Base-by-base conservation (phyloP, 1,140 invertebrate genomes). In the Phymastichus coffea region DNA sequence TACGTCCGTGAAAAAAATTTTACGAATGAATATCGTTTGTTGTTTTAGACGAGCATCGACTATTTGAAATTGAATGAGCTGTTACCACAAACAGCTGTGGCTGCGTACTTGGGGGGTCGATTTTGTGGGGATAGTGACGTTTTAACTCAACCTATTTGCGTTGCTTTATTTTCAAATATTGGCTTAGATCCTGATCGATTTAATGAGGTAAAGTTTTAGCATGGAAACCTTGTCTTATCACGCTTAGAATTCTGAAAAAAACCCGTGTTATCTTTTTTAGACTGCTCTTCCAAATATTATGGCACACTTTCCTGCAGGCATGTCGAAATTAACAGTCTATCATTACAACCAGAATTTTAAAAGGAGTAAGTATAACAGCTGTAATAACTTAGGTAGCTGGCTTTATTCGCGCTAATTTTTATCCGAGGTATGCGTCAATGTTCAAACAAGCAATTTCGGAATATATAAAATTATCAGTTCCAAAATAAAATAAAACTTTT, bases 341-440 rank as follows among this genome's bases (percentile, higher is more conserved):
- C 43, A 48, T 26, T 57, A 57, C 14, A 48, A 57, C n/a, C 44
- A 57, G 23, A 66, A 66, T 85, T 57, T 14, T 9, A 40, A 48
- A n/a, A 23, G 4, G n/a, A 6, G 53, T 56, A 25, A 26, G 41
- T 23, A 20, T n/a, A n/a, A n/a, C n/a, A n/a, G n/a, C n/a, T n/a
- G n/a, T n/a, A n/a, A n/a, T n/a, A n/a, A n/a, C n/a, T n/a, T n/a
- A n/a, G n/a, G n/a, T n/a, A n/a, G n/a, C n/a, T n/a, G n/a, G n/a
- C n/a, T n/a, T n/a, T n/a, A n/a, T n/a, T n/a, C n/a, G n/a, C n/a
- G n/a, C n/a, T n/a, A n/a, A n/a, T n/a, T n/a, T n/a, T n/a, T n/a
- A n/a, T n/a, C n/a, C n/a, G n/a, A n/a, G n/a, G n/a, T n/a, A n/a
- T n/a, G n/a, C n/a, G n/a, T n/a, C n/a, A n/a, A n/a, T n/a, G n/a